Evolutionary conservation across 2,113 vertebrate species (phyloP).

Genomic region (Tautogolabrus adspersus): DNA sequence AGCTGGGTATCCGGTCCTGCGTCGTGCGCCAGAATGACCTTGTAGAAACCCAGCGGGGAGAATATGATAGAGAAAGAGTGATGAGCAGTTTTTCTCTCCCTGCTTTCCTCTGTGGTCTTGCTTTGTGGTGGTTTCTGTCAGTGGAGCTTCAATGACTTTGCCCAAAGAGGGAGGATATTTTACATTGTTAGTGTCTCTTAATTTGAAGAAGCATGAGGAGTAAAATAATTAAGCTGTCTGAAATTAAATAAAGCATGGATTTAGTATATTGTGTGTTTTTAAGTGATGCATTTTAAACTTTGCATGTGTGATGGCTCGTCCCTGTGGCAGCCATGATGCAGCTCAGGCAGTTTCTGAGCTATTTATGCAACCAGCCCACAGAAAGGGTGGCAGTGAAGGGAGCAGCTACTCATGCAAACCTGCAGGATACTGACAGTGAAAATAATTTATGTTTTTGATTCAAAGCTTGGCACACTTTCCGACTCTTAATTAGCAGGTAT

Average conservation of each 20-base stretch:
- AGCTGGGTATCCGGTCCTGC: conserved; percentile 35
- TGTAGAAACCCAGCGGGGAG: conserved; percentile 65
- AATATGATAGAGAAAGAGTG: conserved; percentile 53
- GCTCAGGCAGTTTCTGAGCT: conserved; percentile 39
- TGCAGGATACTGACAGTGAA: conserved; percentile 1
- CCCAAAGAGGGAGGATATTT: not conserved
- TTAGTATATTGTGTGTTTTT: not conserved
- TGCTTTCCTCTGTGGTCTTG: conserved; percentile 18
- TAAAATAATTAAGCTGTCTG: not conserved
- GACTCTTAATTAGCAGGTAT: not conserved
- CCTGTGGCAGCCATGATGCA: conserved; percentile 58
- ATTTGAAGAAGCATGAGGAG: not conserved
- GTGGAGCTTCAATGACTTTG: conserved; percentile 16
- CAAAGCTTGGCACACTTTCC: not conserved
- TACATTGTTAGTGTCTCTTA: not conserved
- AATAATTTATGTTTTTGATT: conserved; percentile 3
- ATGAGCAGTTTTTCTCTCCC: conserved; percentile 5
- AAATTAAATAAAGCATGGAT: not conserved
- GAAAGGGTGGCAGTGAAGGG: conserved; percentile 17
- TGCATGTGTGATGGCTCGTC: conserved; percentile 15
- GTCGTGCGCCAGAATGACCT: conserved; percentile 76
- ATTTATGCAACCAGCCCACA: conserved; percentile 27
- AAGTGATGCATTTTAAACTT: conserved; percentile 36
- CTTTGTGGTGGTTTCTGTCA: conserved; percentile 34
- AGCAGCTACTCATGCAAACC: not conserved